Conservation (phyloP, 2,797 vertebrate genomes). For the Falco peregrinus region DNA sequence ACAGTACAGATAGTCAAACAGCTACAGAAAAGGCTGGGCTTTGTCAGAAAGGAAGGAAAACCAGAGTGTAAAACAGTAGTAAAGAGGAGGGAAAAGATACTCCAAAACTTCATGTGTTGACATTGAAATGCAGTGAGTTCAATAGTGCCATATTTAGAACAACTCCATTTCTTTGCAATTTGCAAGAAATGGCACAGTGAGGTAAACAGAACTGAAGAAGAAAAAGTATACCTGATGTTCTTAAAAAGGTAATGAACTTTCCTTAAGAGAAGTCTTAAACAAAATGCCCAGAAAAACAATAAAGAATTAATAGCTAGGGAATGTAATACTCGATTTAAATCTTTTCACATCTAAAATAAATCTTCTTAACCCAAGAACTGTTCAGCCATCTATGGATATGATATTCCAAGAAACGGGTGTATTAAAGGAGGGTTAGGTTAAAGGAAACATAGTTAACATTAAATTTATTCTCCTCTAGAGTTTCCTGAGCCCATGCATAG, state of each 20-base stretch:
- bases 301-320: background rate
- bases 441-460: background rate
- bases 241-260: background rate
- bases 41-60: background rate
- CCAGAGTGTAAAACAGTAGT: background rate
- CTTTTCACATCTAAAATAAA: background rate
- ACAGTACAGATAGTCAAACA: background rate
- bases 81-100: background rate
- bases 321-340: background rate
- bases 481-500: background rate
- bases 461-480: background rate
- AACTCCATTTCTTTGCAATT: background rate
- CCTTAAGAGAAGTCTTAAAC: background rate
- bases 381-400: background rate
- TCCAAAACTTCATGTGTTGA: background rate
- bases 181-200: background rate
- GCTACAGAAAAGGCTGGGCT: background rate
- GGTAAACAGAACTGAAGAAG: background rate
- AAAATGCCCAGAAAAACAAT: background rate
- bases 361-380: background rate
- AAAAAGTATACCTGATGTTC: background rate
- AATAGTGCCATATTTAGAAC: background rate
- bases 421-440: background rate
- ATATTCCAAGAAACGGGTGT: background rate
- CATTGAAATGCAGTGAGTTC: background rate